Conservation (phyloP, 2,113 vertebrate genomes). For the Zingel zingel region DNA sequence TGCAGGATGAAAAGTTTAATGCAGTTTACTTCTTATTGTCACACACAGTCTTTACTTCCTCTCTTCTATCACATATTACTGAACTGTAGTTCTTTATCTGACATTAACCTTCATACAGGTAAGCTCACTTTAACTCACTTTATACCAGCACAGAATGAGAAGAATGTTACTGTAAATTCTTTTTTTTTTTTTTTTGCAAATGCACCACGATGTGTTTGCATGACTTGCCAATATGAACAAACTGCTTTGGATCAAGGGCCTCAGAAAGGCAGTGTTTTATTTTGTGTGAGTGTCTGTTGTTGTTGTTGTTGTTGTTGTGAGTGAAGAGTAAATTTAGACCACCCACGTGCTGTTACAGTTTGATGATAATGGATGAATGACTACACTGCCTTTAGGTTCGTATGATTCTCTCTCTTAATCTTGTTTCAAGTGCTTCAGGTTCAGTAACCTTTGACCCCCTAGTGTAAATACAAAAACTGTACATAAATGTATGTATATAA, state of each 20-base stretch:
- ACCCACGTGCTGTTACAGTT: constrained; percentile 43
- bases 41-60: constrained; percentile 28
- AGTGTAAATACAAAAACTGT: constrained; percentile 85
- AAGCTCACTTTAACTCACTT: constrained; percentile 68
- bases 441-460: constrained; percentile 75
- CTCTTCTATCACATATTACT: constrained; percentile 10
- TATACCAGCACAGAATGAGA: constrained; percentile 80
- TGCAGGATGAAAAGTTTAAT: constrained; percentile 53
- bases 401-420: constrained; percentile 69
- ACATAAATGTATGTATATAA: constrained; percentile 85
- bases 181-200: constrained; percentile 40
- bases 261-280: constrained; percentile 63
- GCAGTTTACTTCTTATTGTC: constrained; percentile 46
- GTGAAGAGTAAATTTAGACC: constrained; percentile 41
- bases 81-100: constrained; percentile 36
- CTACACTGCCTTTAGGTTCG: constrained; percentile 77
- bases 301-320: constrained; percentile 47
- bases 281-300: constrained; percentile 55
- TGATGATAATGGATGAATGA: constrained; percentile 65
- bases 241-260: constrained; percentile 52
- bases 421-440: constrained; percentile 83
- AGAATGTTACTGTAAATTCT: constrained; percentile 74
- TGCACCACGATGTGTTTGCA: constrained; percentile 69
- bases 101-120: constrained; percentile 39
- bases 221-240: constrained; percentile 56